phyloP scores from a whole-genome alignment of 2,113 vertebrate genomes.

The Callipepla californica region DNA sequence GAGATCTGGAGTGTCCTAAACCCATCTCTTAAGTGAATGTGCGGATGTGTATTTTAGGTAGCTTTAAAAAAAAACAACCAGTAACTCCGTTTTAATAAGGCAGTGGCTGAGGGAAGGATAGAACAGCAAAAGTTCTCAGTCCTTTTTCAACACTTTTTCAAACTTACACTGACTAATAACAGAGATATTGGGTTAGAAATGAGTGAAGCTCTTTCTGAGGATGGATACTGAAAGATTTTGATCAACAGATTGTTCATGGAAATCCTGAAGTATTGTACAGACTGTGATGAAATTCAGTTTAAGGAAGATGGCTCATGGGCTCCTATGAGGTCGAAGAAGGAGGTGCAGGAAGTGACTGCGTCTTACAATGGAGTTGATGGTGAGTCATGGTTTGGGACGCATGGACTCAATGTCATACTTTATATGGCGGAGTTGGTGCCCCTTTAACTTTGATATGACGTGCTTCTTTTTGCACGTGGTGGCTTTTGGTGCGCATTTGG shows the following conservation, averaged over 20 bases:
- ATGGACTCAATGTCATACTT: accelerated
- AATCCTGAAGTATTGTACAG: slow-evolving; percentile 95
- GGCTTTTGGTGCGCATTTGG: not conserved
- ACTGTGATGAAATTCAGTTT: slow-evolving; percentile 98
- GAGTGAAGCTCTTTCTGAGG: not conserved
- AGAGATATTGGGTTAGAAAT: not conserved
- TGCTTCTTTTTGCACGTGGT: not conserved
- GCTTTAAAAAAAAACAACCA: not conserved
- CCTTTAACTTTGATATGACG: not conserved
- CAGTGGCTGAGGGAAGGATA: not conserved
- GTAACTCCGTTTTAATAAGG: not conserved
- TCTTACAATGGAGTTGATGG: slow-evolving; percentile 93
- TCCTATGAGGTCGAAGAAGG: slow-evolving; percentile 97
- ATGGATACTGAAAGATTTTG: not conserved
- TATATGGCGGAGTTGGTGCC: not conserved
- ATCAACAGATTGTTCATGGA: slow-evolving; percentile 93
- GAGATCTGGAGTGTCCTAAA: not conserved
- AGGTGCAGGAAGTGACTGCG: slow-evolving; percentile 92
- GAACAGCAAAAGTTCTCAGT: not conserved
- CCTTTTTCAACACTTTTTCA: not conserved
- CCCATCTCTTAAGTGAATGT: not conserved
- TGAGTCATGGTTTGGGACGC: slow-evolving; percentile 36
- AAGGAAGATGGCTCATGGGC: slow-evolving; percentile 98
- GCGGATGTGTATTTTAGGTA: not conserved
- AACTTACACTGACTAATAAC: not conserved